Percentiles rank a stretch among this genome's conserved stretches.
phyloP scores from a whole-genome alignment of 2,888 invertebrate species.

The Lysandra bellargus region DNA sequence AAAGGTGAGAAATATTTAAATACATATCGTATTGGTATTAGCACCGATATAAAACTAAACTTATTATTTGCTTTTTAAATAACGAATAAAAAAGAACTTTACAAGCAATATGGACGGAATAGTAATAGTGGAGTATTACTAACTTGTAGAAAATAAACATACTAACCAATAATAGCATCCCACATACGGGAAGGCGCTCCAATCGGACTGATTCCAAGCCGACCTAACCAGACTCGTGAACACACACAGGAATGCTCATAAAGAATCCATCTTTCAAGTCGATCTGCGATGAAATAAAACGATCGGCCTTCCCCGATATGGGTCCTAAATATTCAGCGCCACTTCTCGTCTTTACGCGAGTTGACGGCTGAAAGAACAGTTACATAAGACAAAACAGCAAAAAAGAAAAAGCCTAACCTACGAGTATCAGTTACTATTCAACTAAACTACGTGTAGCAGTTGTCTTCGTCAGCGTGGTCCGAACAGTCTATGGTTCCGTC shows the following conservation, averaged over 20 bases:
- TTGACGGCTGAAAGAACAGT: neutral
- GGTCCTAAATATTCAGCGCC: neutral
- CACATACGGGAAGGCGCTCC: too few relatives aligned
- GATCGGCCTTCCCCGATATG: neutral
- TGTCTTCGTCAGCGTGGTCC: constrained; percentile 83
- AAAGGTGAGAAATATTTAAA: neutral
- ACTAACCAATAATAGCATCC: neutral
- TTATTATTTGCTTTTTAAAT: neutral
- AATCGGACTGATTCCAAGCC: too few relatives aligned
- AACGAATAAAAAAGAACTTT: neutral
- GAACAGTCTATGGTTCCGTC: constrained; percentile 82
- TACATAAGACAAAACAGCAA: neutral
- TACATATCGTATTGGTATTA: neutral
- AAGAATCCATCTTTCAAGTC: neutral
- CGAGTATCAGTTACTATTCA: neutral
- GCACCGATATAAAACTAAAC: neutral
- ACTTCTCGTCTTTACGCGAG: neutral
- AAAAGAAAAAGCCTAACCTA: neutral
- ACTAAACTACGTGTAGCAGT: constrained; percentile 76
- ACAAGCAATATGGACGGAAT: neutral
- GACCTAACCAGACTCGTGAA: too few relatives aligned
- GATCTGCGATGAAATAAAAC: neutral
- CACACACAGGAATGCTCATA: too few relatives aligned
- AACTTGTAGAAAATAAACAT: neutral
- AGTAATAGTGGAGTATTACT: neutral